phyloP scores from a whole-genome alignment of 2,888 invertebrate species.

The Cheilosia soror region DNA sequence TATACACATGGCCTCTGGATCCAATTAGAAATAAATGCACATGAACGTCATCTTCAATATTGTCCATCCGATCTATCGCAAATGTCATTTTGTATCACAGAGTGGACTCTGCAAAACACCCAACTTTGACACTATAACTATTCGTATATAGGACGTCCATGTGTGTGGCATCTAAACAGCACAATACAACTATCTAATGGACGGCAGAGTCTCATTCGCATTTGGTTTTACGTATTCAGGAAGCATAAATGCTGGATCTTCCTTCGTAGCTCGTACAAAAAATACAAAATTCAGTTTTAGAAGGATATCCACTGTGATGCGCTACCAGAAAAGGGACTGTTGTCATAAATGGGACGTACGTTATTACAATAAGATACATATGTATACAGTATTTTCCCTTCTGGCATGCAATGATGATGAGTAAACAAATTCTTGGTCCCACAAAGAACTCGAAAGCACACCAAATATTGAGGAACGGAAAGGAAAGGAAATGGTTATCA shows the following conservation, averaged over 20 bases:
- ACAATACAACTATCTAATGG: background rate
- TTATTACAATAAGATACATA: constrained; percentile 49
- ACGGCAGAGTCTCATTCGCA: constrained; percentile 38
- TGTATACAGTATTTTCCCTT: constrained; percentile 8
- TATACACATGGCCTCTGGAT: constrained; percentile 10
- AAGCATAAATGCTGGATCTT: constrained; percentile 69
- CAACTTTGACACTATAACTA: background rate
- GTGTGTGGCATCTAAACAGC: constrained; percentile 21
- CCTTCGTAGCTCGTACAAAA: constrained; percentile 41
- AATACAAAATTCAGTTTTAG: constrained; percentile 50
- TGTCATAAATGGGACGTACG: constrained; percentile 42
- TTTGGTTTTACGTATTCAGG: constrained; percentile 69
- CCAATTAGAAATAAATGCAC: constrained; percentile 60
- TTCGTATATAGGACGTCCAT: background rate
- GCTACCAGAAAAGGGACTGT: constrained; percentile 14
- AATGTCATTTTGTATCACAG: constrained; percentile 55
- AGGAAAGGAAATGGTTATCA: constrained; percentile 31
- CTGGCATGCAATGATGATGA: constrained; percentile 49
- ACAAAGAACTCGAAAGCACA: constrained; percentile 26
- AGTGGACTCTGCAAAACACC: constrained; percentile 14
- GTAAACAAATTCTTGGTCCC: constrained; percentile 59
- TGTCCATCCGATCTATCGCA: constrained; percentile 53
- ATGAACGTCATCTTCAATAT: constrained; percentile 64
- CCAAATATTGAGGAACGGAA: background rate
- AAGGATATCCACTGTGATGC: constrained; percentile 41